phyloP scores from a whole-genome alignment of 2,888 invertebrate genomes.

The Rhamphomyia laevipes region DNA sequence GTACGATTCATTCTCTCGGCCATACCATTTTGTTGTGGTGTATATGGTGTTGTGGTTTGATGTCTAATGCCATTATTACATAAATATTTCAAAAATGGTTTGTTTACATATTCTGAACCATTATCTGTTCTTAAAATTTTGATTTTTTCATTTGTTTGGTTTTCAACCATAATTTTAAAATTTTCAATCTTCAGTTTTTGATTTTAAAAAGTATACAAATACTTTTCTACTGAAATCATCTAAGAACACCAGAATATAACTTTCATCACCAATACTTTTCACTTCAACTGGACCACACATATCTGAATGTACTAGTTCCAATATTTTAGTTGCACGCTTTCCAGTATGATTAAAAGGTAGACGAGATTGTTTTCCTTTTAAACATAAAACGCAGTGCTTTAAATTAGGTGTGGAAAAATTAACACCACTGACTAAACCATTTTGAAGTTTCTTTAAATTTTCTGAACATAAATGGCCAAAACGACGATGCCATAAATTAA shows the following conservation, averaged over 20 bases:
- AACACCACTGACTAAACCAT: neutral
- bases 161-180: neutral
- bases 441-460: neutral
- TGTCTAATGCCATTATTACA: conserved; percentile 1
- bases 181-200: conserved; percentile 12
- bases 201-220: conserved; percentile 4
- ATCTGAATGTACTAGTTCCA: too few relatives aligned
- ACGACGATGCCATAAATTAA: conserved; percentile 1
- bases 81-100: neutral
- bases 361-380: neutral
- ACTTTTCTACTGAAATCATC: conserved; percentile 8
- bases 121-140: conserved; percentile 7
- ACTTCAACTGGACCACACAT: conserved; percentile 10
- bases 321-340: neutral
- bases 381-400: neutral
- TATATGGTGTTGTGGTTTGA: conserved; percentile 2
- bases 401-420: neutral
- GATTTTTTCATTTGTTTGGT: conserved; percentile 7
- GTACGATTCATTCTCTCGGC: conserved; percentile 5
- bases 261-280: conserved; percentile 21
- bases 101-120: conserved; percentile 3
- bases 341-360: neutral
- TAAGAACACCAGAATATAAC: conserved; percentile 26
- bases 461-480: conserved; percentile 1
- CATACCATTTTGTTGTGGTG: conserved; percentile 8